Conservation (phyloP, 2,888 invertebrate genomes). For the Drosophila sordidapex region DNA sequence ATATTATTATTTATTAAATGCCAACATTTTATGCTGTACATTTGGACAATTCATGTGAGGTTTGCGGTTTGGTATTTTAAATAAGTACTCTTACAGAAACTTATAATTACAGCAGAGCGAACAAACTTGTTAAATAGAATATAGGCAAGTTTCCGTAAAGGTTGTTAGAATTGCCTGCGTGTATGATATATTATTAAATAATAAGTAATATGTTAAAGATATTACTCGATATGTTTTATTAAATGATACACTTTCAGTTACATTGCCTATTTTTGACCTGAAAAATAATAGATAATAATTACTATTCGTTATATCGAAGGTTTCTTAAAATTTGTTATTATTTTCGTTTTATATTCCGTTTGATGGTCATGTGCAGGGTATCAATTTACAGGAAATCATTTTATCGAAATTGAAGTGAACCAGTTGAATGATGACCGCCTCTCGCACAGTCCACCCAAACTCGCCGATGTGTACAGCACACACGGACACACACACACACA, state of each 20-base stretch:
- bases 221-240: background rate
- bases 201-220: background rate
- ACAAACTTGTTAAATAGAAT: background rate
- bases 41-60: background rate
- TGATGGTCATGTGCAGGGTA: conserved; percentile 2
- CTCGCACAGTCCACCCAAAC: background rate
- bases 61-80: background rate
- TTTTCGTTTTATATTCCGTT: background rate
- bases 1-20: background rate
- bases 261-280: background rate
- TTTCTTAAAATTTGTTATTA: background rate
- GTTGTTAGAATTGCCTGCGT: too few species aligned
- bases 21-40: background rate
- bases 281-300: background rate
- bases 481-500: background rate
- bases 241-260: background rate
- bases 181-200: too few species aligned
- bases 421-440: conserved; percentile 20
- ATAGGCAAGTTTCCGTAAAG: background rate
- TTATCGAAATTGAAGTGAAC: conserved; percentile 23
- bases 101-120: background rate
- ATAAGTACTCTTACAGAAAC: background rate
- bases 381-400: conserved; percentile 31
- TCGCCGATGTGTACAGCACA: background rate
- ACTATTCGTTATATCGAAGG: background rate